Evolutionary conservation across 2,113 vertebrate genomes (phyloP).

Genomic region (Pteropus alecto): DNA sequence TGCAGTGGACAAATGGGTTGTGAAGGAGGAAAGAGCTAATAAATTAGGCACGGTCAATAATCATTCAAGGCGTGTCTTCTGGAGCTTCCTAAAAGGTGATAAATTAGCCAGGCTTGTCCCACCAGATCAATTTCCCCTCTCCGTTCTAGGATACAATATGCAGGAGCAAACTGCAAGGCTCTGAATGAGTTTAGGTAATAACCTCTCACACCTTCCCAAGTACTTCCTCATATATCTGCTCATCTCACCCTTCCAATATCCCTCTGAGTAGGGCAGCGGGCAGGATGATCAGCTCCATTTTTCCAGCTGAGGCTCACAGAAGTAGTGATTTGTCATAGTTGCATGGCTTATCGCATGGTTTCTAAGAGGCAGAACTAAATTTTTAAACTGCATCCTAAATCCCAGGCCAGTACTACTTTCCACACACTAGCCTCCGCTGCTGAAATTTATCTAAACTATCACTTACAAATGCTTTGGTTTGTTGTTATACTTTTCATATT

Average conservation of each 20-base stretch:
- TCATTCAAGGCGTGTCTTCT: conserved; percentile 60
- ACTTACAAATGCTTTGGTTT: background rate
- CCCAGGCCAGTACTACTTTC: background rate
- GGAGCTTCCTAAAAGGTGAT: conserved; percentile 53
- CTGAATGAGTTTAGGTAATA: background rate
- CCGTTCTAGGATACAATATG: background rate
- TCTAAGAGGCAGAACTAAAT: background rate
- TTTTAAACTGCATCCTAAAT: background rate
- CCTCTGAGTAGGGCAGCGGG: background rate
- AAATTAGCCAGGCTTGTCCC: background rate
- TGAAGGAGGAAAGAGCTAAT: conserved; percentile 37
- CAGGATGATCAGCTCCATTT: background rate
- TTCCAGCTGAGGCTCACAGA: background rate
- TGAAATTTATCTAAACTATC: background rate
- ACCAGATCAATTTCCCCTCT: background rate
- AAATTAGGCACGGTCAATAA: conserved; percentile 66
- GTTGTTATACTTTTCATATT: background rate
- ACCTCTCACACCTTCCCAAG: background rate
- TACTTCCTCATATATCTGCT: background rate
- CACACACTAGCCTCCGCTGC: background rate
- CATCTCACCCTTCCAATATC: background rate
- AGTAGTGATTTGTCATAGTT: background rate
- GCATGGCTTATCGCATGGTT: background rate
- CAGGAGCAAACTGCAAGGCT: background rate
- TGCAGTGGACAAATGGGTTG: conserved; percentile 45